A percentile compares a stretch with the other conserved stretches of the same genome.
phyloP scores from a whole-genome alignment of 2,888 invertebrate genomes.

The Campoplex nolae region DNA sequence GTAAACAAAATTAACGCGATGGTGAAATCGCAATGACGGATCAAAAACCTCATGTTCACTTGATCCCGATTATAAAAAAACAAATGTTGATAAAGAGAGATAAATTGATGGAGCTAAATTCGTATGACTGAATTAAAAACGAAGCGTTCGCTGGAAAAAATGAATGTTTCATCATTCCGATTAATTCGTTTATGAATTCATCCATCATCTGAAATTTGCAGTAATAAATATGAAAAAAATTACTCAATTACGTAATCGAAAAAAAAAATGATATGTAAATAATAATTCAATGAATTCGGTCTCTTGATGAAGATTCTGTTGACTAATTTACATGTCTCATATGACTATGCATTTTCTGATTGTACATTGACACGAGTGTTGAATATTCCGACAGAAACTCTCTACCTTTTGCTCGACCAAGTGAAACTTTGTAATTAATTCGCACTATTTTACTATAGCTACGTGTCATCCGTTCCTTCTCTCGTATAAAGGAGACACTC shows the following conservation, averaged over 20 bases:
- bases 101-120: too few species aligned
- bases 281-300: not conserved
- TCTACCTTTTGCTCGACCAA: not conserved
- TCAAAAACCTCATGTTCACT: not conserved
- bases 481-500: not conserved
- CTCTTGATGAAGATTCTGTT: not conserved
- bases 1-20: not conserved
- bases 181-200: too few species aligned
- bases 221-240: not conserved
- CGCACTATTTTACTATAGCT: not conserved
- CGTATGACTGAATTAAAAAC: not conserved
- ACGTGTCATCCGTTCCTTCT: not conserved
- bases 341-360: conserved; percentile 24
- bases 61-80: not conserved
- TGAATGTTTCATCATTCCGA: too few species aligned
- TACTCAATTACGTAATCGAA: not conserved
- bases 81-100: too few species aligned
- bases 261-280: not conserved
- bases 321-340: not conserved
- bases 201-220: not conserved
- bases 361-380: conserved; percentile 25
- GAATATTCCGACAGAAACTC: conserved; percentile 34
- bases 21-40: not conserved
- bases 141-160: not conserved
- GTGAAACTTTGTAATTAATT: conserved; percentile 37